Evolutionary conservation across 2,797 vertebrate species (phyloP).

Genomic region (Sylvia borin): DNA sequence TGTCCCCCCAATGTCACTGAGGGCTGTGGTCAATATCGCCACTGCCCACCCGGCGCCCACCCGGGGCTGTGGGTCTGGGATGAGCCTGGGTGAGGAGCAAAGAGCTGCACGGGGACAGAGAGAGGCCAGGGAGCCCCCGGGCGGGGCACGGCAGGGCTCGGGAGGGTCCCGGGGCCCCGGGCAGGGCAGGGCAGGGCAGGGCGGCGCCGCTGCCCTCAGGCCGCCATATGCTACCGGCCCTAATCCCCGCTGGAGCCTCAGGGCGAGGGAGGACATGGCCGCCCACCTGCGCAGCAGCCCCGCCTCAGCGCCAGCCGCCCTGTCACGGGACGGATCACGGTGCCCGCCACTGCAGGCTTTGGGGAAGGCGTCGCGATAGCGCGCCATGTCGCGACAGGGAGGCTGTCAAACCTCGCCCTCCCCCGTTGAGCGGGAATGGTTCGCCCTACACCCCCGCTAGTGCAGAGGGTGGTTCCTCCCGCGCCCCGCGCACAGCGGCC

Average conservation of each 20-base stretch:
- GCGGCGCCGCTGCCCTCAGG: not conserved
- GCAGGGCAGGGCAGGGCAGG: not conserved
- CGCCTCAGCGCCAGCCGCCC: not conserved
- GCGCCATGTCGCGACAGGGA: not conserved
- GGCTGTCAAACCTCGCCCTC: fast-evolving
- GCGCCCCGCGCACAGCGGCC: fast-evolving
- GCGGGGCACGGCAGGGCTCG: not conserved
- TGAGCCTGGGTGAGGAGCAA: not conserved
- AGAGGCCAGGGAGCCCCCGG: no score
- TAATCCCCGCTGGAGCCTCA: not conserved
- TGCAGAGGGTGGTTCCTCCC: not conserved
- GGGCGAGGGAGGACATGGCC: not conserved
- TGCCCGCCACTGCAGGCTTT: not conserved
- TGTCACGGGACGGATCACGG: fast-evolving
- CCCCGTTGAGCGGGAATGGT: not conserved
- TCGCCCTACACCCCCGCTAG: not conserved
- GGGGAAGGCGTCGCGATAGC: not conserved
- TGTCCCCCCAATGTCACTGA: not conserved
- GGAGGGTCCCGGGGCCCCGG: not conserved
- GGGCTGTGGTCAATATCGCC: not conserved
- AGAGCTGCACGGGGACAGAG: not conserved
- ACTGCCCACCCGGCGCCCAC: fast-evolving
- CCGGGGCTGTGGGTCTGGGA: fast-evolving
- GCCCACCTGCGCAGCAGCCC: not conserved
- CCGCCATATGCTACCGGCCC: not conserved